Evolutionary conservation across 2,797 vertebrate genomes (phyloP).

Genomic region (Crenuchus spilurus): DNA sequence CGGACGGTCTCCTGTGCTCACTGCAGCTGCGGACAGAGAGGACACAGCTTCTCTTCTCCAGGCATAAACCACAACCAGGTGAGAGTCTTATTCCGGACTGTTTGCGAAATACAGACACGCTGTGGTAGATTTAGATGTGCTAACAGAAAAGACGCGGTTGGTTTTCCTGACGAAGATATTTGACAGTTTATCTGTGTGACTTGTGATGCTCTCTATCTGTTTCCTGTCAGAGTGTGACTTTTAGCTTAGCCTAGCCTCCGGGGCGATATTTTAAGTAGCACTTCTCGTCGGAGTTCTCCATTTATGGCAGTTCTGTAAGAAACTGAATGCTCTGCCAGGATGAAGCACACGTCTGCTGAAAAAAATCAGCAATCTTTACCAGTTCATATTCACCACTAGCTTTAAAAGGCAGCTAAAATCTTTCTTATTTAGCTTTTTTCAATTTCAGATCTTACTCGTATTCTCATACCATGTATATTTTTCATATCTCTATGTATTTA

Average conservation of each 20-base stretch:
- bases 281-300: slow-evolving; percentile 59
- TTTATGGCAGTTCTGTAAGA: slow-evolving; percentile 67
- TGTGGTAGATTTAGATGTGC: not conserved
- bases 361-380: too few species aligned
- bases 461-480: too few species aligned
- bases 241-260: not conserved
- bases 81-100: not conserved
- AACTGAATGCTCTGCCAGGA: too few species aligned
- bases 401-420: too few species aligned
- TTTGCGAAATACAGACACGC: not conserved
- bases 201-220: not conserved
- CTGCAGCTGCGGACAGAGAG: slow-evolving; percentile 49
- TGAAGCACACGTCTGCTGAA: too few species aligned
- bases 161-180: not conserved
- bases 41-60: slow-evolving; percentile 66
- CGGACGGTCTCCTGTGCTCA: slow-evolving; percentile 68
- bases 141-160: not conserved
- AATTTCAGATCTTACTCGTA: too few species aligned
- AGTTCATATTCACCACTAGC: too few species aligned
- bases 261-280: slow-evolving; percentile 71
- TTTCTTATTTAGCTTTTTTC: too few species aligned
- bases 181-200: not conserved
- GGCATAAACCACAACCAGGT: slow-evolving; percentile 68
- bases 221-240: not conserved
- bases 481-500: too few species aligned